Evolutionary conservation across 2,797 vertebrate genomes (phyloP).

Genomic region (Borostomias antarcticus): DNA sequence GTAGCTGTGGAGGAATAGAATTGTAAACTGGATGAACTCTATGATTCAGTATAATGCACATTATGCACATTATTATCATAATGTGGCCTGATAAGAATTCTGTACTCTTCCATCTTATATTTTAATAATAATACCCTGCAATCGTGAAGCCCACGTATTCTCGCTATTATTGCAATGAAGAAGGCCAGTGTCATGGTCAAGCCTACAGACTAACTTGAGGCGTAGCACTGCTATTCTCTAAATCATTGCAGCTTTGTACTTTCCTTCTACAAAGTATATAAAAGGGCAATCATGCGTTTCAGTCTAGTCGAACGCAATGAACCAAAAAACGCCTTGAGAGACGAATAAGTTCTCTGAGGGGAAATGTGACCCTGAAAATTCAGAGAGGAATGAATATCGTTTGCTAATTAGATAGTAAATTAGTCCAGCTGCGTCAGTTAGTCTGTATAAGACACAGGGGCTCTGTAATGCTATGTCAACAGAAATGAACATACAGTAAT

Average conservation of each 20-base stretch:
- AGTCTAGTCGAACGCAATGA: slow-evolving; percentile 52
- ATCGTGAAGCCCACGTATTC: too few relatives aligned
- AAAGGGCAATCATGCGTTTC: slow-evolving; percentile 60
- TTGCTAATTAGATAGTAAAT: slow-evolving; percentile 80
- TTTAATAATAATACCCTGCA: too few relatives aligned
- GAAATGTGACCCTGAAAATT: slow-evolving; percentile 76
- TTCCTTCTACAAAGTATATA: slow-evolving; percentile 46
- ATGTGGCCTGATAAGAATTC: too few relatives aligned
- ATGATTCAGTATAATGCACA: too few relatives aligned
- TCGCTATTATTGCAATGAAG: slow-evolving; percentile 23
- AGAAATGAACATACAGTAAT: slow-evolving; percentile 80
- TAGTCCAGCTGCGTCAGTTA: slow-evolving; percentile 87
- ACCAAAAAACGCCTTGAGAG: slow-evolving; percentile 67
- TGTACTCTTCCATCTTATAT: too few relatives aligned
- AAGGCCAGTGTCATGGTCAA: neutral
- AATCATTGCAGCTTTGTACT: slow-evolving; percentile 26
- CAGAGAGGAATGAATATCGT: slow-evolving; percentile 62
- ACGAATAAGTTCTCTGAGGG: slow-evolving; percentile 71
- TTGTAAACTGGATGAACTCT: too few relatives aligned
- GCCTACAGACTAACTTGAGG: slow-evolving; percentile 1
- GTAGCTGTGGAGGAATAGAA: too few relatives aligned
- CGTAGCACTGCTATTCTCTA: slow-evolving; percentile 27
- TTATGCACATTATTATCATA: too few relatives aligned
- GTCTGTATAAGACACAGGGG: slow-evolving; percentile 74
- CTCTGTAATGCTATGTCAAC: slow-evolving; percentile 80